Conservation (phyloP, 2,797 vertebrate genomes). For the Tamandua tetradactyla region DNA sequence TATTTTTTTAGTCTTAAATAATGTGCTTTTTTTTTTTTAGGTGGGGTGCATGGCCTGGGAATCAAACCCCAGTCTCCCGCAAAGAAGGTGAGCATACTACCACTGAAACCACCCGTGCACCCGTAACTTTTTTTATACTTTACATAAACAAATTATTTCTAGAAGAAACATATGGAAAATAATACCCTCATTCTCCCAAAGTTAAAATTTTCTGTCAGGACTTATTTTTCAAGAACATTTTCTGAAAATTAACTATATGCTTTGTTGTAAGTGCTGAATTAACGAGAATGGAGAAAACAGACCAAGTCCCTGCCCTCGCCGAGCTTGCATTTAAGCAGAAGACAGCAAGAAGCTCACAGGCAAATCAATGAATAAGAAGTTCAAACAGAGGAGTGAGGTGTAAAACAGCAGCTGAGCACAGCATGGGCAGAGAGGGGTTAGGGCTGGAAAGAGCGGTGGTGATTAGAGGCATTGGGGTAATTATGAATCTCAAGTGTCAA, state of each 20-base stretch:
- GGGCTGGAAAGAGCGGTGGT: background rate
- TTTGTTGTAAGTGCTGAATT: background rate
- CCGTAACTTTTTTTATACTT: slow-evolving; percentile 27
- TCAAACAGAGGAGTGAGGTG: background rate
- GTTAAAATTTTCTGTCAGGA: background rate
- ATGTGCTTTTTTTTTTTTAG: no score
- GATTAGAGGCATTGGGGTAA: fast-evolving
- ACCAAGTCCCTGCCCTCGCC: background rate
- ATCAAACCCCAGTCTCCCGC: no score
- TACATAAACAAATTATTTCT: background rate
- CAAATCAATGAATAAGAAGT: background rate
- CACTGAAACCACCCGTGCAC: no score
- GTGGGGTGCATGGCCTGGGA: no score
- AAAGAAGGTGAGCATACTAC: no score
- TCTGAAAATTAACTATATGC: background rate
- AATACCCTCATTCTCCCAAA: background rate
- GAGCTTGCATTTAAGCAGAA: background rate
- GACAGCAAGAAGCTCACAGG: background rate
- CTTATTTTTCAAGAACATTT: background rate
- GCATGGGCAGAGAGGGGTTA: background rate
- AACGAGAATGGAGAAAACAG: background rate
- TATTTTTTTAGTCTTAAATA: background rate
- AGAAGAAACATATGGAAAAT: background rate
- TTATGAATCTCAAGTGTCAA: background rate
- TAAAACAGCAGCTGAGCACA: background rate